Evolutionary conservation across 2,797 vertebrate species (phyloP), one percentile per base, ranked within the genome.

Genomic region (Rhynchotus rufescens): DNA sequence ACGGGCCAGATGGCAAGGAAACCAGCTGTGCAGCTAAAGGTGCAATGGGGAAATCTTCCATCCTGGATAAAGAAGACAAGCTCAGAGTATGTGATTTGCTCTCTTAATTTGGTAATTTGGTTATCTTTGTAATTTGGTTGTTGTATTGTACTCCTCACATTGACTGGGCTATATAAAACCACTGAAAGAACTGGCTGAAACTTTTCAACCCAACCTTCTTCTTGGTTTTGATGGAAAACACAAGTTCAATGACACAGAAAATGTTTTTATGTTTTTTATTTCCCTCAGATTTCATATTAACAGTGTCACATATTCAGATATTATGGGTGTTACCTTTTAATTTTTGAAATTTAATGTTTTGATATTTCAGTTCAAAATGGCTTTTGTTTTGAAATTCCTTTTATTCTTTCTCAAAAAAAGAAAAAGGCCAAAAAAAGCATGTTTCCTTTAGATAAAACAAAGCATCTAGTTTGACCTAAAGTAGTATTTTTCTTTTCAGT

Each of bases 31-130:
- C 93, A 92, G 65, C 32, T 96, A 51, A 97, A 93, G 64, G 32
- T 93, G 51, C 62, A 92, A 6, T 96, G 83, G 83, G 86, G 79
- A 84, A 91, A 21, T 25, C 85, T 92, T 89, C 89, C 90, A 56
- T 81, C 78, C 40, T 85, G 79, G 94, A 81, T 96, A 51, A 79
- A 74, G 69, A 93, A 79, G 86, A 80, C 49, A 60, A 36, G 77
- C 59, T 9, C 23, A 3, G 32, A 0, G 96, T 97, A 96, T 49
- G 93, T 93, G 87, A 80, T 64, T 40, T 7, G 0, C 17, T 74
- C 22, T 80, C 93, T 89, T 68, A n/a, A n/a, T n/a, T n/a, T n/a
- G n/a, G n/a, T n/a, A n/a, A n/a, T n/a, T n/a, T n/a, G n/a, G n/a
- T n/a, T n/a, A n/a, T n/a, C n/a, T n/a, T n/a, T n/a, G n/a, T n/a